Conservation (phyloP, 2,113 vertebrate genomes). For the Spea bombifrons region DNA sequence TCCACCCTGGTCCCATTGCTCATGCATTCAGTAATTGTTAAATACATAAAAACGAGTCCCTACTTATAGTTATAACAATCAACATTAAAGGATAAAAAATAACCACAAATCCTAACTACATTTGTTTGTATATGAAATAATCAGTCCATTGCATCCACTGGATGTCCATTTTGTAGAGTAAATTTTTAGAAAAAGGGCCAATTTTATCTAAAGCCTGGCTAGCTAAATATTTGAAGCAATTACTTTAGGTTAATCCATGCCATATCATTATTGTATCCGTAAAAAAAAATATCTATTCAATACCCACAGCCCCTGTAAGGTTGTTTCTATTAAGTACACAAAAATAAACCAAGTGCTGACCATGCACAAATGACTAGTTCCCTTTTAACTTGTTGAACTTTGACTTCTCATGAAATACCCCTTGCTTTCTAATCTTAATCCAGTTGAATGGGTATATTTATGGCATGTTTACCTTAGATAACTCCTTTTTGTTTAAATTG, state of each 20-base stretch:
- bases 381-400: slow-evolving; percentile 4
- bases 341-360: background rate
- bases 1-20: too few species aligned
- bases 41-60: too few species aligned
- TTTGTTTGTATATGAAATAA: background rate
- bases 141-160: background rate
- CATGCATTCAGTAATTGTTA: too few species aligned
- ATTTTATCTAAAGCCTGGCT: background rate
- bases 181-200: background rate
- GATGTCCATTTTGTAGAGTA: too few species aligned
- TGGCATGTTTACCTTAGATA: slow-evolving; percentile 22
- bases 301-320: slow-evolving; percentile 10
- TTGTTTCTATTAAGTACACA: slow-evolving; percentile 11
- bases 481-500: background rate
- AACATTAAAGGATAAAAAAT: too few species aligned
- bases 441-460: background rate
- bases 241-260: background rate
- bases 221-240: background rate
- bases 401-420: slow-evolving; percentile 15
- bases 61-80: too few species aligned
- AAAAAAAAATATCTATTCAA: background rate
- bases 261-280: background rate
- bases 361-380: background rate
- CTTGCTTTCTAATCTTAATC: slow-evolving; percentile 18
- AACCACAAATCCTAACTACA: background rate